phyloP scores from a whole-genome alignment of 2,113 vertebrate genomes.

The Arenaria interpres region DNA sequence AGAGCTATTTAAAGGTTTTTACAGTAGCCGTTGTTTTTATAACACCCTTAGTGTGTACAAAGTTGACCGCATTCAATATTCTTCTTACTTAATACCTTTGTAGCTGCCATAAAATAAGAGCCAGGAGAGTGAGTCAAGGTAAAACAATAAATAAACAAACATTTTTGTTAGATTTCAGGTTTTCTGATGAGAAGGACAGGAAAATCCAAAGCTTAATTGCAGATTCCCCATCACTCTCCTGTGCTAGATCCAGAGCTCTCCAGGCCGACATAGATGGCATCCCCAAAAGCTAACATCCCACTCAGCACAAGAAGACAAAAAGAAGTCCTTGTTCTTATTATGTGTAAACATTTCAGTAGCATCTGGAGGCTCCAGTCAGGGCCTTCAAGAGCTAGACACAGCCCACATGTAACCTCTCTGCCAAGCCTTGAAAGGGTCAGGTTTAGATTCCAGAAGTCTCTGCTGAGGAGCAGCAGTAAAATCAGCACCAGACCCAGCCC shows the following conservation, averaged over 20 bases:
- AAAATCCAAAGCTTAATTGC: background rate
- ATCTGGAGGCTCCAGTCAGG: background rate
- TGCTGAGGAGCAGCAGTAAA: background rate
- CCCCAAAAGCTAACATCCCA: background rate
- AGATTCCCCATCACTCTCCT: background rate
- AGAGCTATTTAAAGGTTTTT: constrained; percentile 54
- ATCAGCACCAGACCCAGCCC: background rate
- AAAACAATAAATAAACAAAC: background rate
- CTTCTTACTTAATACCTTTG: background rate
- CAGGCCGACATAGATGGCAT: background rate
- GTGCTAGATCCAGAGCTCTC: background rate
- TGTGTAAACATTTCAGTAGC: background rate
- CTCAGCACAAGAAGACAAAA: background rate
- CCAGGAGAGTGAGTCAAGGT: background rate
- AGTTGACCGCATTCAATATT: background rate
- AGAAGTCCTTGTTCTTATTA: background rate
- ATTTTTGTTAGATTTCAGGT: background rate
- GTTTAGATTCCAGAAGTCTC: background rate
- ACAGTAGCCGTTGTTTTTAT: background rate
- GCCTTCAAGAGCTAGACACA: background rate
- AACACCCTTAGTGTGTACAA: background rate
- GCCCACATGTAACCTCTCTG: background rate
- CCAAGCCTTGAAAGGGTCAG: background rate
- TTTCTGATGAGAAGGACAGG: background rate
- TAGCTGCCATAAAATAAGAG: background rate